Evolutionary conservation across 2,888 invertebrate species (phyloP), one percentile per base, ranked within the genome.

Genomic region (Euspilapteryx auroguttella): DNA sequence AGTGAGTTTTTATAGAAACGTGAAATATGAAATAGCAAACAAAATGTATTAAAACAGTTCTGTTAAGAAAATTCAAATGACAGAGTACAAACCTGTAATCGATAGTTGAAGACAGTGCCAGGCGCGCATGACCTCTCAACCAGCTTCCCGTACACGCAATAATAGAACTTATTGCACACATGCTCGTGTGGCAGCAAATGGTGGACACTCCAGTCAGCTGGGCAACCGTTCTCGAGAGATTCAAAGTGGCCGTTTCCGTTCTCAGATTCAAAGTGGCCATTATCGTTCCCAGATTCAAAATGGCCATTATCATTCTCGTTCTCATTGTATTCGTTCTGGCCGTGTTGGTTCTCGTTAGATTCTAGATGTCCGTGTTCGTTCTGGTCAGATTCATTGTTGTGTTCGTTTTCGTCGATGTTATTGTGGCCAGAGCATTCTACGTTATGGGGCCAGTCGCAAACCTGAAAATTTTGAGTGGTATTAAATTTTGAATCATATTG

Each of bases 111-210:
- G 27, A 42, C 32, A 0, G 38, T 35, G 0, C 41, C 45, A 4
- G 29, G 28, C 0, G 35, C 32, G 24, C 53, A 51, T 1, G 31
- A 26, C 10, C 38, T 39, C 26, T 41, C 39, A 0, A 44, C 40
- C 14, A 36, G 39, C 10, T 48, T 34, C 3, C 55, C 55, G n/a
- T 35, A 32, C 1, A 42, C 39, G 27, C 56, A 56, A 11, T 46
- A 41, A 33, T 55, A 55, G 42, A 47, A 55, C 13, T 40, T 42
- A 14, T 31, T 31, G 30, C 56, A 56, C 7, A 50, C 34, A 1
- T 27, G 35, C 28, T 45, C 44, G 25, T 56, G 53, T 0, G 55
- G 53, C 3, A 55, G 25, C 0, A 52, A 35, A 3, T 35, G 32
- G 12, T 54, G 44, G 3, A 46, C 29, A 6, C 36, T 13, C 25